These are phyloP conservation scores for Hesperophylax magnus DNA, from an alignment of 1,140 invertebrate species.

Conservation along the genomic window DNA sequence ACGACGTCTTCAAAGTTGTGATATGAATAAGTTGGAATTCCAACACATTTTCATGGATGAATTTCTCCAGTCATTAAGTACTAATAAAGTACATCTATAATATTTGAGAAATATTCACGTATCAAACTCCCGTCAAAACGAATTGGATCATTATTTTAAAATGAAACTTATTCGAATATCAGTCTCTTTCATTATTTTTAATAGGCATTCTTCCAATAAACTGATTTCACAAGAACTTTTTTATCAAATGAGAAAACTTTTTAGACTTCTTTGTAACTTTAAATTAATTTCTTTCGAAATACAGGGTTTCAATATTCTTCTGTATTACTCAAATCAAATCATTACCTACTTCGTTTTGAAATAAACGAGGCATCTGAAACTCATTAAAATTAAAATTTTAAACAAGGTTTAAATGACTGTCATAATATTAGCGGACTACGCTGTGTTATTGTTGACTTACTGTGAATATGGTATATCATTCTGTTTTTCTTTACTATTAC, in stretches of 20 bases:
- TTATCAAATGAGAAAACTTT: constrained; percentile 38
- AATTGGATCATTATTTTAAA: constrained; percentile 13
- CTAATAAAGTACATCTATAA: too few relatives aligned
- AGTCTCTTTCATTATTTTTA: constrained; percentile 28
- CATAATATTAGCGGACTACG: too few relatives aligned
- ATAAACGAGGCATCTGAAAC: not conserved
- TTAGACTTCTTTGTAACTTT: constrained; percentile 22
- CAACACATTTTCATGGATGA: too few relatives aligned
- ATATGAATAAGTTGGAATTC: too few relatives aligned
- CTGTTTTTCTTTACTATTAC: too few relatives aligned
- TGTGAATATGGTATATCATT: too few relatives aligned
- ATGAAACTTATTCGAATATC: constrained; percentile 19
- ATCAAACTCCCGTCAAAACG: not conserved
- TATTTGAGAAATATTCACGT: not conserved
- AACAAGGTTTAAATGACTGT: not conserved
- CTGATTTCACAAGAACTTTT: constrained; percentile 31
- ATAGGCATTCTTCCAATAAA: constrained; percentile 30
- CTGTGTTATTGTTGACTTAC: too few relatives aligned
- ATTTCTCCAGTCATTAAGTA: too few relatives aligned
- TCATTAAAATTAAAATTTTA: not conserved
- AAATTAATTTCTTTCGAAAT: constrained; percentile 28
- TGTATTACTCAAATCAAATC: constrained; percentile 24
- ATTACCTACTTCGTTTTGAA: constrained; percentile 1
- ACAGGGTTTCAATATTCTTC: constrained; percentile 7
- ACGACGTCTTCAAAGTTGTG: too few relatives aligned